Evolutionary conservation across 2,888 invertebrate genomes (phyloP).

Genomic region (Metacarcinus magister): DNA sequence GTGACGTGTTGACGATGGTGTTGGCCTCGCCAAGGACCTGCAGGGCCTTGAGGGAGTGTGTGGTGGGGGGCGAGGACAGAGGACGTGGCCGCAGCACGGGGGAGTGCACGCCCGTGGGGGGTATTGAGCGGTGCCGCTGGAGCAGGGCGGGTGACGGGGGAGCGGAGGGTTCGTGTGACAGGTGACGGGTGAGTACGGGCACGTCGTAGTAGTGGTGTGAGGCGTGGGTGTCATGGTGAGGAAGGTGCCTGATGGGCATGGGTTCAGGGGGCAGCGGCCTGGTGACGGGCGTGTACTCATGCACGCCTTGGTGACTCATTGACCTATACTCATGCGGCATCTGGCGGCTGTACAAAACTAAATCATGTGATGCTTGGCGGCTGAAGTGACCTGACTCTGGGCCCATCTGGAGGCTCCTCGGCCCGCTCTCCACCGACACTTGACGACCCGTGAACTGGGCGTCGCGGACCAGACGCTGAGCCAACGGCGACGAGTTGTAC

Average conservation of each 20-base stretch:
- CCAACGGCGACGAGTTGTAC: slow-evolving; percentile 31
- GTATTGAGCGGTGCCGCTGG: slow-evolving; percentile 72
- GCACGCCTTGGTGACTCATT: slow-evolving; percentile 47
- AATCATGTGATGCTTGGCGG: slow-evolving; percentile 57
- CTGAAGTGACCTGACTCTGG: slow-evolving; percentile 53
- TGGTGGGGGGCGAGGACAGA: slow-evolving; percentile 74
- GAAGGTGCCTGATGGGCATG: background rate
- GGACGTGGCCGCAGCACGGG: slow-evolving; percentile 76
- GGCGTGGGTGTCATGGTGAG: background rate
- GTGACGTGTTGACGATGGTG: slow-evolving; percentile 81
- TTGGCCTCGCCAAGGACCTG: slow-evolving; percentile 80
- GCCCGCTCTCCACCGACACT: slow-evolving; percentile 46
- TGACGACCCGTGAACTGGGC: slow-evolving; percentile 27
- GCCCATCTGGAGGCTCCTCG: slow-evolving; percentile 35
- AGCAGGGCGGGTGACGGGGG: slow-evolving; percentile 75
- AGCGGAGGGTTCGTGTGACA: slow-evolving; percentile 60
- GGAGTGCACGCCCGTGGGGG: slow-evolving; percentile 69
- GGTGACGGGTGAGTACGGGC: slow-evolving; percentile 35
- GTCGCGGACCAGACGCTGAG: slow-evolving; percentile 19
- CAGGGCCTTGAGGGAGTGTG: slow-evolving; percentile 74
- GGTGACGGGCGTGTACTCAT: slow-evolving; percentile 44
- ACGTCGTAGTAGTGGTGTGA: slow-evolving; percentile 59
- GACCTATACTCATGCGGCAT: slow-evolving; percentile 45
- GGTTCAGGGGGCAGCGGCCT: slow-evolving; percentile 57
- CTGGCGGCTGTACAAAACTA: slow-evolving; percentile 47